These are phyloP conservation scores for Nephotettix cincticeps DNA, from an alignment of 1,140 invertebrate species.

Conservation along the genomic window DNA sequence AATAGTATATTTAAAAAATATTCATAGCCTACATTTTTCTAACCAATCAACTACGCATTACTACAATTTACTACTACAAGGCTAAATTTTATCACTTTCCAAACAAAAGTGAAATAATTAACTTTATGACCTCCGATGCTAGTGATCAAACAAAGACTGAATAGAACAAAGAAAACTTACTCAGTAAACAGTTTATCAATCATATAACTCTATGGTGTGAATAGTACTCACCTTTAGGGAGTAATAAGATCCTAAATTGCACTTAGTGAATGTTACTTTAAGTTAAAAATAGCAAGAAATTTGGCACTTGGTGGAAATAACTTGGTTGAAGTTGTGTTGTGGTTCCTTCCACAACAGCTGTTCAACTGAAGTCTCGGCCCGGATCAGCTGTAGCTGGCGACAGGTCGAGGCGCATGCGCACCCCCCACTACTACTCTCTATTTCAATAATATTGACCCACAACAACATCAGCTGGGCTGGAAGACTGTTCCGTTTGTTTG, in stretches of 20 bases:
- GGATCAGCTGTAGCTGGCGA: neutral
- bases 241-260: constrained; percentile 16
- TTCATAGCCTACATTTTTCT: too few species aligned
- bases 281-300: constrained; percentile 15
- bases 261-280: constrained; percentile 15
- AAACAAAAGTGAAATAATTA: neutral
- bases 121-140: neutral
- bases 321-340: neutral
- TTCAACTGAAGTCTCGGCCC: neutral
- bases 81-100: neutral
- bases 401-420: neutral
- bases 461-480: constrained; percentile 10
- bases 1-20: too few species aligned
- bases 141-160: neutral
- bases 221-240: neutral
- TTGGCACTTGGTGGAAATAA: constrained; percentile 18
- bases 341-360: constrained; percentile 7
- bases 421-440: neutral
- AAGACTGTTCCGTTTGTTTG: too few species aligned
- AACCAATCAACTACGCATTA: too few species aligned
- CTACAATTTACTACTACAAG: neutral
- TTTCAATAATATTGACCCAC: constrained; percentile 21
- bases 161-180: constrained; percentile 12
- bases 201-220: neutral
- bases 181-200: neutral